A percentile compares a stretch with the other conserved stretches of the same genome.
Conservation (phyloP, 2,797 vertebrate species). For the Molossus alvarezi region DNA sequence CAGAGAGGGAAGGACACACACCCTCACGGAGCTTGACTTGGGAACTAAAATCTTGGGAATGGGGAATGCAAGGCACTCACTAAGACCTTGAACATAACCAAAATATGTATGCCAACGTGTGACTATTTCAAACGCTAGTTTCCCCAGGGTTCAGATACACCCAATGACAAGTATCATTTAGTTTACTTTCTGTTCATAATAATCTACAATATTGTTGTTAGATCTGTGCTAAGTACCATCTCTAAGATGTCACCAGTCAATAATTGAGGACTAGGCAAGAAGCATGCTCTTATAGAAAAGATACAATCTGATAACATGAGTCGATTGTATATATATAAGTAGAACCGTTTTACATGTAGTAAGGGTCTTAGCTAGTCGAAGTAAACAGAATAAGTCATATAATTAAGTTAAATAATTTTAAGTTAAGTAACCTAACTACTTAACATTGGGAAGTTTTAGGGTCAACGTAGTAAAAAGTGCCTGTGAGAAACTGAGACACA, state of each 20-base stretch:
- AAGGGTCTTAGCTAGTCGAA: not conserved
- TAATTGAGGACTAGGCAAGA: not conserved
- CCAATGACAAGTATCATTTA: not conserved
- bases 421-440: not conserved
- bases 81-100: not conserved
- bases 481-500: not conserved
- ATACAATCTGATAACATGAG: not conserved
- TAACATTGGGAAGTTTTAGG: not conserved
- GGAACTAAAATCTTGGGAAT: slow-evolving; percentile 75
- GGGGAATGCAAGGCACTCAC: slow-evolving; percentile 75
- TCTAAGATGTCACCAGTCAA: not conserved
- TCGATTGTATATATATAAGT: not conserved
- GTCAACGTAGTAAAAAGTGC: not conserved
- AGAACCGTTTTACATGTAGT: not conserved
- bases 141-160: not conserved
- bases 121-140: not conserved
- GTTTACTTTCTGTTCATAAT: not conserved
- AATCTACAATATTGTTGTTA: not conserved
- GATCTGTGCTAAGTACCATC: not conserved
- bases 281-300: not conserved
- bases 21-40: slow-evolving; percentile 75
- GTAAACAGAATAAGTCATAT: not conserved
- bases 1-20: slow-evolving; percentile 70
- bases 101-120: not conserved
- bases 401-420: not conserved